Base-by-base conservation (phyloP, 2,888 invertebrate species). In the Idaea dimidiata region DNA sequence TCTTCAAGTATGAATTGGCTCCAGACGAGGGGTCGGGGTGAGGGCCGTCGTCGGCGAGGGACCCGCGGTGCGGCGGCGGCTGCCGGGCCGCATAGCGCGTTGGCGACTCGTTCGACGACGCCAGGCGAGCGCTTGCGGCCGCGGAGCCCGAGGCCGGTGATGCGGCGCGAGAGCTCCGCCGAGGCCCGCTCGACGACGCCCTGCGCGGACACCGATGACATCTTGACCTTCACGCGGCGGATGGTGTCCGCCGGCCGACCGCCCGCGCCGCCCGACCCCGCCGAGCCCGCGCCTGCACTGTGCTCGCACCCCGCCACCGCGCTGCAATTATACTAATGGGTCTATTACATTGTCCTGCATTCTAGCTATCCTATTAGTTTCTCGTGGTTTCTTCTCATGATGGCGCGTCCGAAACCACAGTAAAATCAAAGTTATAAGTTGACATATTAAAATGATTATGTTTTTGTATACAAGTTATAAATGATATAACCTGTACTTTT, bases 111-210 rank as follows among this genome's bases (percentile, higher is more conserved):
- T 86, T 97, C 97, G 94, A 97, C 97, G 70, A 97, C 97, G 72
- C 95, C 93, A 68, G 93, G 84, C 67, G 94, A 91, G 68, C 92
- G 91, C 76, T 94, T 94, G 70, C 94, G 93, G 64, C 94, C 94
- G 74, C 96, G 95, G 80, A 96, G 89, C 61, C 96, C 95, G 76
- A 97, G 93, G 67, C 97, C 97, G 81, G 96, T 97, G 89, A 97
- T 97, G 81, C 97, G 95, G 83, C 97, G 97, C 75, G 97, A 96
- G 72, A 97, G 93, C 90, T 97, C 97, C 71, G 97, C 97, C 76
- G 97, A 97, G 79, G 97, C 97, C 81, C 97, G 95, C 93, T 97
- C 97, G 88, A 97, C 97, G 82, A 97, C 97, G 80, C 97, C 97
- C 89, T 97, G 97, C 78, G 97, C 96, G 77, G 96, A 96, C 91